Percentiles rank a stretch among this genome's conserved stretches.
These are phyloP conservation scores for Trachelus troglodyta DNA, from an alignment of 2,888 invertebrate genomes.

Conservation along the genomic window DNA sequence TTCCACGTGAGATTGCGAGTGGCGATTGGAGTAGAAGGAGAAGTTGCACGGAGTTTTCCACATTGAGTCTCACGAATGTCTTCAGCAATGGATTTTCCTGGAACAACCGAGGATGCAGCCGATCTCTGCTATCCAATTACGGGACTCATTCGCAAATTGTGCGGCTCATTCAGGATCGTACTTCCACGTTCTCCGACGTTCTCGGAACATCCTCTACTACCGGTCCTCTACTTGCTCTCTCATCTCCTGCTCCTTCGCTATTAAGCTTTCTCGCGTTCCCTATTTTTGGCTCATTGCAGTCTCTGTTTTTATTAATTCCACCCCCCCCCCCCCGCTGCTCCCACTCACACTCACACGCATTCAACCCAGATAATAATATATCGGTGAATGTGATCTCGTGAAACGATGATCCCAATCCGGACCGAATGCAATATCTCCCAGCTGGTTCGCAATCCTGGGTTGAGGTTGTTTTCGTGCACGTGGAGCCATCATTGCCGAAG, in stretches of 20 bases:
- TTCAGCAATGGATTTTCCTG: not conserved
- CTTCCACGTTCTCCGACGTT: slow-evolving; percentile 25
- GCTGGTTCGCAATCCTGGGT: slow-evolving; percentile 9
- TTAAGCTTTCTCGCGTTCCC: slow-evolving; percentile 10
- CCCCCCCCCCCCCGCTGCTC: no score
- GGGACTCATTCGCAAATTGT: slow-evolving; percentile 46
- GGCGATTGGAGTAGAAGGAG: not conserved
- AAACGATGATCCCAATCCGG: slow-evolving; percentile 16
- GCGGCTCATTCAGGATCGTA: slow-evolving; percentile 33
- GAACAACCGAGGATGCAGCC: not conserved
- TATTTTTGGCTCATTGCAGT: not conserved
- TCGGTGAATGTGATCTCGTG: slow-evolving; percentile 34
- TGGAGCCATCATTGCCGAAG: slow-evolving; percentile 5
- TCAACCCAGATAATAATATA: slow-evolving; percentile 29
- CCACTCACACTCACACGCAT: no score
- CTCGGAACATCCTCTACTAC: no score
- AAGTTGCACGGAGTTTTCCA: no score
- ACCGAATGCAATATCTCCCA: slow-evolving; percentile 13
- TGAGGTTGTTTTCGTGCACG: slow-evolving; percentile 17
- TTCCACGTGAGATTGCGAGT: not conserved
- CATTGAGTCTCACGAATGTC: no score
- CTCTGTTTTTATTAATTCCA: rapidly evolving
- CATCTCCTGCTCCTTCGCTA: not conserved
- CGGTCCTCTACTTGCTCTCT: not conserved
- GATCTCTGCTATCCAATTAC: slow-evolving; percentile 31